Percentiles rank a stretch among this genome's conserved stretches.
Evolutionary conservation across 2,113 vertebrate species (phyloP).

Genomic region (Cavia aperea): DNA sequence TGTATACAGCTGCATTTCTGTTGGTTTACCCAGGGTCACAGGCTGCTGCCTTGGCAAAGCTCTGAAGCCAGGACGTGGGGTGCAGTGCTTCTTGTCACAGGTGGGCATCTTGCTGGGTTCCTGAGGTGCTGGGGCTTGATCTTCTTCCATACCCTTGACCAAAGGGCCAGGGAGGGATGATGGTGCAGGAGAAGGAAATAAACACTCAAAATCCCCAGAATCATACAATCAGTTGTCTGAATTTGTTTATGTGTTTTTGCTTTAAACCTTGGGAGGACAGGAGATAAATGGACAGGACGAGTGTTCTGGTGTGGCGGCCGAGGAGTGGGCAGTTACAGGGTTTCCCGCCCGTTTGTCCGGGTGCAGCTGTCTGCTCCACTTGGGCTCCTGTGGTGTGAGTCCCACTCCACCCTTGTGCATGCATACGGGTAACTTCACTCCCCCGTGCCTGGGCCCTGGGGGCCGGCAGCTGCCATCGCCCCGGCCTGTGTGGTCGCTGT

Average conservation of each 20-base stretch:
- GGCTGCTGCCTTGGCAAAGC: constrained; percentile 43
- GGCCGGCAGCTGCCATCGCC: constrained; percentile 83
- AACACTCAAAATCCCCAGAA: constrained; percentile 67
- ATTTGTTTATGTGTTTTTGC: constrained; percentile 60
- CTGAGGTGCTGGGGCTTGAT: constrained; percentile 64
- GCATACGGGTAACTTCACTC: constrained; percentile 71
- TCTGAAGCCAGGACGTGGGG: constrained; percentile 41
- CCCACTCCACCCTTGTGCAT: constrained; percentile 43
- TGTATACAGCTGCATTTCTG: constrained; percentile 52
- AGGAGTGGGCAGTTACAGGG: constrained; percentile 50
- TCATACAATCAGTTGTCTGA: constrained; percentile 77
- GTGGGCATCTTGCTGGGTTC: constrained; percentile 42
- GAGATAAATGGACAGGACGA: constrained; percentile 47
- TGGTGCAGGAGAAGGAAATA: constrained; percentile 19
- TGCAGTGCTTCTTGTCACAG: not conserved
- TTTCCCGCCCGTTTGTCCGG: constrained; percentile 47
- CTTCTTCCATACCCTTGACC: constrained; percentile 44
- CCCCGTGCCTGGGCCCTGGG: constrained; percentile 78
- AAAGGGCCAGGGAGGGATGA: constrained; percentile 47
- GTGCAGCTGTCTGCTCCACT: constrained; percentile 55
- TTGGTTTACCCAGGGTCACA: constrained; percentile 30
- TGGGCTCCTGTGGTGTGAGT: constrained; percentile 48
- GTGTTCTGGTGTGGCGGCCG: constrained; percentile 47
- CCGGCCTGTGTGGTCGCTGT: constrained; percentile 77
- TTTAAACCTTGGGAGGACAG: constrained; percentile 23